Percentiles rank a stretch among this genome's conserved stretches.
These are phyloP conservation scores for Melanostoma mellinum DNA, from an alignment of 2,888 invertebrate species.

Conservation along the genomic window DNA sequence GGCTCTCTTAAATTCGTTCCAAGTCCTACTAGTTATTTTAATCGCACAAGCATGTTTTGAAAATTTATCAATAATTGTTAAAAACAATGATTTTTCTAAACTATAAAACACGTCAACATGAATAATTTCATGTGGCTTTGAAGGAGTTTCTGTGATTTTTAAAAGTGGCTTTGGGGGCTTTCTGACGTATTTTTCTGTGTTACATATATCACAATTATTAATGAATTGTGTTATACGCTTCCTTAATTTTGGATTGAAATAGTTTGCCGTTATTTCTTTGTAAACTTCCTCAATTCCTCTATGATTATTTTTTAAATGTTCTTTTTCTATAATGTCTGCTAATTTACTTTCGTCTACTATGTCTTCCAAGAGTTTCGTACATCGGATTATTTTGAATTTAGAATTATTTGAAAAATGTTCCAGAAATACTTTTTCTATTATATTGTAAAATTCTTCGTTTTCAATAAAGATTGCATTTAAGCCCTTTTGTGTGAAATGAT, in stretches of 20 bases:
- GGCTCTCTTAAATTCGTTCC: slow-evolving; percentile 66
- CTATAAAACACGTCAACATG: slow-evolving; percentile 74
- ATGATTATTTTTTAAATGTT: slow-evolving; percentile 24
- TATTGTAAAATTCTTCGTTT: too few relatives aligned
- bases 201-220: slow-evolving; percentile 71
- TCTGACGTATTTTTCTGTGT: slow-evolving; percentile 59
- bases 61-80: slow-evolving; percentile 74
- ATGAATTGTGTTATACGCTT: slow-evolving; percentile 65
- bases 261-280: slow-evolving; percentile 27
- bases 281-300: not conserved
- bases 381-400: slow-evolving; percentile 21
- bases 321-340: slow-evolving; percentile 41
- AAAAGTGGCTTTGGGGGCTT: slow-evolving; percentile 63
- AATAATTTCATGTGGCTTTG: slow-evolving; percentile 73
- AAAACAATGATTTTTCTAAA: slow-evolving; percentile 60
- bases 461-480: slow-evolving; percentile 22
- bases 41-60: slow-evolving; percentile 73
- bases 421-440: too few relatives aligned
- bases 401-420: slow-evolving; percentile 18
- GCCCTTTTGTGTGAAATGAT: slow-evolving; percentile 37
- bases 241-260: slow-evolving; percentile 63
- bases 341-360: slow-evolving; percentile 39
- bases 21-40: slow-evolving; percentile 58
- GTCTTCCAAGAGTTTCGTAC: slow-evolving; percentile 27
- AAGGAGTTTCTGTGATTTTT: slow-evolving; percentile 73